Base-by-base conservation (phyloP, 2,797 vertebrate genomes). In the Uromys caudimaculatus region DNA sequence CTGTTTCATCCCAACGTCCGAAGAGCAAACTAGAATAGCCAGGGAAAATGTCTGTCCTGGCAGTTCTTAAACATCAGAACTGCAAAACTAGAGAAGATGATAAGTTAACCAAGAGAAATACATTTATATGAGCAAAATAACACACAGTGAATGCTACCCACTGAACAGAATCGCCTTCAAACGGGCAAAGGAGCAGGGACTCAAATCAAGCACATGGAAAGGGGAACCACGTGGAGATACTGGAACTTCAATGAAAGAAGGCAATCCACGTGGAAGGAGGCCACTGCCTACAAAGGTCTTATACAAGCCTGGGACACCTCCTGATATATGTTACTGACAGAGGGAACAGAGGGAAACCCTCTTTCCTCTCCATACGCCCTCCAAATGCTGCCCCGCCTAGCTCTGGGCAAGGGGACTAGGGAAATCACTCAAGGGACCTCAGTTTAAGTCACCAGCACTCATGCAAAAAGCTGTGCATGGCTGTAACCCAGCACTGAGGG, bases 41-140 rank as follows among this genome's bases (percentile, higher is more conserved):
- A 58, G 52, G 79, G 21, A 38, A 12, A 58, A 52, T 12, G 78
- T 14, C 47, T 82, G 78, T 13, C n/a, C 54, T 73, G 52, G 67
- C 24, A 73, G 60, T 44, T 95, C 67, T 54, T 91, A 64, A 60
- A 71, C 38, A 64, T 69, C n/a, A 86, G 58, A 94, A 90, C 17
- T 62, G 23, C 91, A 82, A 93, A 73, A 6, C n/a, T 75, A 32
- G 2, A 64, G n/a, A 88, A 73, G 52, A 6, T 81, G 50, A 16
- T 13, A 32, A 83, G 67, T 90, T 64, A 93, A 50, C 58, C 29
- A 24, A 75, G 35, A 96, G 73, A 95, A 95, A 32, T 52, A 62
- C 1, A 77, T 27, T 32, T 88, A 50, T 60, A 56, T 3, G 3
- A 47, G 58, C 27, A 56, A 77, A 89, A 89, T 56, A 47, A 75